Base-by-base conservation (phyloP, 2,888 invertebrate genomes). In the Trichopria drosophilae region DNA sequence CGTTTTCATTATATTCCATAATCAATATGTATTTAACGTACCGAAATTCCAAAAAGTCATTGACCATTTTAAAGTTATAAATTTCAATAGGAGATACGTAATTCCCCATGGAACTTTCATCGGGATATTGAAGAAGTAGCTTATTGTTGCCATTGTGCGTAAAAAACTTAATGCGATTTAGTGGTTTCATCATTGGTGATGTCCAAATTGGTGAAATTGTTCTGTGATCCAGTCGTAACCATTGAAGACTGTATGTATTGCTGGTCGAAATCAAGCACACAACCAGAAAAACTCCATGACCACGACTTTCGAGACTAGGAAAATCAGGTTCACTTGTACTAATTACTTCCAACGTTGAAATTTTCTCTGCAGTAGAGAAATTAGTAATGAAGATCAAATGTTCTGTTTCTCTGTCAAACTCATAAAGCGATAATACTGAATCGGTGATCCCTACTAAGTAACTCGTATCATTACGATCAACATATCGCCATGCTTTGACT, bases 1-100 rank as follows among this genome's bases (percentile, higher is more conserved):
- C 20, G 4, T 26, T 20, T 12, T 31, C 13, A 22, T 13, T 2
- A 29, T 1, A 18, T 45, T 29, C 15, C 37, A 9, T 1, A 9
- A 16, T 26, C 16, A 6, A 29, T 7, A 10, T 10, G 4, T 4
- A 31, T 4, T 20, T 23, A n/a, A 47, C 52, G 64, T 66, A 77
- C 77, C 74, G 72, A 23, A 66, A 68, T 44, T 68, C 48, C 3
- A 52, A 57, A 12, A 34, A 34, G 6, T 59, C 44, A 19, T 39
- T 51, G 34, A 65, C 56, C 34, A 73, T 55, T 19, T 44, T 55
- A 49, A 77, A 72, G 18, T 71, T 66, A 45, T 76, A 78, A 28
- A 78, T 52, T 55, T 75, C 69, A 3, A 69, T 62, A 4, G 59
- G 40, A 4, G 65, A 62, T 15, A 52, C 53, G 6, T 19, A 50